Evolutionary conservation across 2,113 vertebrate genomes (phyloP), one percentile per base, ranked within the genome.

Genomic region (Mormyrus iriodes): DNA sequence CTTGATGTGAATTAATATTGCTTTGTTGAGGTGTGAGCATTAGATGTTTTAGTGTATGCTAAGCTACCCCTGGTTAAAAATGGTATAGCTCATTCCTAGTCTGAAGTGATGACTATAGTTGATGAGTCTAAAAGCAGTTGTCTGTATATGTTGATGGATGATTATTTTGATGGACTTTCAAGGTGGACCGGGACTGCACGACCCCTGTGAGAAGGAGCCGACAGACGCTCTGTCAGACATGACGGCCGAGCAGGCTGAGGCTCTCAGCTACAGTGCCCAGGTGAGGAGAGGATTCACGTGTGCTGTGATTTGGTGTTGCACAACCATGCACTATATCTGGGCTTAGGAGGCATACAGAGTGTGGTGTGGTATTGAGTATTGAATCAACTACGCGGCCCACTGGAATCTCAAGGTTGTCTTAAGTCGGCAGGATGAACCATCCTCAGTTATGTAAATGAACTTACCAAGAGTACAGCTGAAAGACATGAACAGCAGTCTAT

Each of bases 181-280:
- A 99, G 98, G 97, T 92, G 98, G 98, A 92, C 98, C 98, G 24
- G 98, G 98, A 89, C 94, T 99, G 91, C 97, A 99, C 69, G 98
- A 99, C 94, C 98, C 98, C 51, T 99, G 98, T 92, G 98, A 99
- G 91, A 97, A 98, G 93, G 97, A 99, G 93, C 97, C 95, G 58
- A 99, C 96, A 46, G 96, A 99, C 92, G 97, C 98, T 90, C 92
- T 99, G 92, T 95, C 96, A 52, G 95, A 96, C 52, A 96, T 99
- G 98, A 98, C 96, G 21, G 94, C 96, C 76, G 96, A 97, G 93
- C 96, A 99, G 94, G 97, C 97, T 90, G 98, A 99, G 95, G 97
- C 97, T 91, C 95, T 99, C 90, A 99, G 98, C 3, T 97, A 95
- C 93, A 97, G 96, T 4, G 98, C 98, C 91, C 98, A 99, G 98